Evolutionary conservation across 2,888 invertebrate species (phyloP).

Genomic region (Ctena decussata): DNA sequence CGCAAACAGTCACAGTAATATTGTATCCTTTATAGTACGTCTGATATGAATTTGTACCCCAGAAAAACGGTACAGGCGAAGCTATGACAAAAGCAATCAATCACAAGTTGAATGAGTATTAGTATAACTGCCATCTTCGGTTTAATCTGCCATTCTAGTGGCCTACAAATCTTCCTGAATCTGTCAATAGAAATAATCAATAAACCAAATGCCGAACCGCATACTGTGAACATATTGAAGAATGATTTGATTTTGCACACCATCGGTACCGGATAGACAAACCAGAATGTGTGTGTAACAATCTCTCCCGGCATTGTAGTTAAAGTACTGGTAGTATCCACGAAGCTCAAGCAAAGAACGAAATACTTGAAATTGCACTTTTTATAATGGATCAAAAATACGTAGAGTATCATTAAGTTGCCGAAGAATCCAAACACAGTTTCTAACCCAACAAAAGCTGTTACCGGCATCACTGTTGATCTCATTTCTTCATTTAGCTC

Average conservation of each 20-base stretch:
- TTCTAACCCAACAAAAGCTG: too few relatives aligned
- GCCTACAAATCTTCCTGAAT: slow-evolving; percentile 31
- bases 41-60: slow-evolving; percentile 34
- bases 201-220: slow-evolving; percentile 28
- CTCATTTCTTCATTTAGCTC: too few relatives aligned
- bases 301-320: slow-evolving; percentile 37
- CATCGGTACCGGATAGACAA: slow-evolving; percentile 6
- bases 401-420: slow-evolving; percentile 21
- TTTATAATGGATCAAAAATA: slow-evolving; percentile 21
- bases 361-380: slow-evolving; percentile 43
- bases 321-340: slow-evolving; percentile 24
- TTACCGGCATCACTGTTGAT: too few relatives aligned
- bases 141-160: slow-evolving; percentile 38
- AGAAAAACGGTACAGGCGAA: slow-evolving; percentile 15
- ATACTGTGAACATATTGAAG: slow-evolving; percentile 46
- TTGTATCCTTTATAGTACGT: background rate
- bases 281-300: slow-evolving; percentile 29
- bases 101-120: slow-evolving; percentile 2
- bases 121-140: slow-evolving; percentile 12
- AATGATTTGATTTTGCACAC: slow-evolving; percentile 39
- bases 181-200: slow-evolving; percentile 35
- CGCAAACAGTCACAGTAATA: slow-evolving; percentile 22
- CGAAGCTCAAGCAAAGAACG: slow-evolving; percentile 24
- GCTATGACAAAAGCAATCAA: slow-evolving; percentile 15
- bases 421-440: slow-evolving; percentile 34